phyloP scores from a whole-genome alignment of 1,140 invertebrate species.

The Parapsyche elsis region DNA sequence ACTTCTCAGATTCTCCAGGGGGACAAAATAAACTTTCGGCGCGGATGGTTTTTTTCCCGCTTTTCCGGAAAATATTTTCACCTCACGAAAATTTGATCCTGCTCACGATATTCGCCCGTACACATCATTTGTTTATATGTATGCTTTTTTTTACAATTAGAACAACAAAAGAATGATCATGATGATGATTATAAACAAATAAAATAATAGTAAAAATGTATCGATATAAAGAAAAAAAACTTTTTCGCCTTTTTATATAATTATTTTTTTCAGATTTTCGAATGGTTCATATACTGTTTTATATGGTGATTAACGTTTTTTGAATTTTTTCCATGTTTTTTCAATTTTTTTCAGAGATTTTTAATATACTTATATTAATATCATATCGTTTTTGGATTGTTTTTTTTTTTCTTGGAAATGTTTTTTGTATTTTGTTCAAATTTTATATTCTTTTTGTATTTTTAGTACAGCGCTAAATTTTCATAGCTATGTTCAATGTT shows the following conservation, averaged over 20 bases:
- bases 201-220: not conserved
- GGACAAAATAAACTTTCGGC: not conserved
- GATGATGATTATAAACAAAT: not conserved
- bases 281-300: conserved; percentile 39
- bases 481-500: conserved; percentile 46
- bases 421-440: not conserved
- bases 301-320: conserved; percentile 39
- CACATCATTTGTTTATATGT: too few species aligned
- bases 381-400: conserved; percentile 48
- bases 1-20: conserved; percentile 3
- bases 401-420: conserved; percentile 45
- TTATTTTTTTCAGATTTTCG: conserved; percentile 50
- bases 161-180: not conserved
- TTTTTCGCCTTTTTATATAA: conserved; percentile 7
- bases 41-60: not conserved
- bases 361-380: not conserved
- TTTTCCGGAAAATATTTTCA: too few species aligned
- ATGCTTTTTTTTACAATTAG: too few species aligned
- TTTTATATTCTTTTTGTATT: not conserved
- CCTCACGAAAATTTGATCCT: too few species aligned
- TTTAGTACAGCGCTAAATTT: conserved; percentile 38
- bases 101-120: too few species aligned
- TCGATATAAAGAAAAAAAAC: not conserved
- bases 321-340: conserved; percentile 40
- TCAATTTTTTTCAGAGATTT: conserved; percentile 47